Percentiles rank a stretch among this genome's conserved stretches.
phyloP scores from a whole-genome alignment of 1,140 invertebrate genomes.

The Melipona quadrifasciata region DNA sequence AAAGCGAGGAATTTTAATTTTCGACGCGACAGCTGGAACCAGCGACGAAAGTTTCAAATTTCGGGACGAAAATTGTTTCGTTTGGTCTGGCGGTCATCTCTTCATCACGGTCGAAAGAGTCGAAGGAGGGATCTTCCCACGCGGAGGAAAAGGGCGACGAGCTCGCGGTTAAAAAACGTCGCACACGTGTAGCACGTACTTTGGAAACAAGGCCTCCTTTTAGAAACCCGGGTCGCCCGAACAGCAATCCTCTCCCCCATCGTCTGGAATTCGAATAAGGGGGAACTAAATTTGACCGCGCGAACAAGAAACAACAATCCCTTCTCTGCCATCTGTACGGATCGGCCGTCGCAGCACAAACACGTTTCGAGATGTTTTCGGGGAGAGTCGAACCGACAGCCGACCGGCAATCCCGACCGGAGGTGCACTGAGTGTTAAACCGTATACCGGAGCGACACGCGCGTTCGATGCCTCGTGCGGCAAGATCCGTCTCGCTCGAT shows the following conservation, averaged over 20 bases:
- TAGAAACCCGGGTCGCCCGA: neutral
- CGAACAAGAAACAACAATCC: conserved; percentile 35
- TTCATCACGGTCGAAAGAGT: neutral
- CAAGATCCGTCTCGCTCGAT: neutral
- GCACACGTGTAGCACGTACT: neutral
- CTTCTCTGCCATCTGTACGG: conserved; percentile 20
- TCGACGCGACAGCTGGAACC: no score
- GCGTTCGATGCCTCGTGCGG: neutral
- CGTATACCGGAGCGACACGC: neutral
- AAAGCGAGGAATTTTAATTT: no score
- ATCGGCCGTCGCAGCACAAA: conserved; percentile 3
- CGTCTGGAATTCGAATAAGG: conserved; percentile 33
- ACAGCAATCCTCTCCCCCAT: neutral
- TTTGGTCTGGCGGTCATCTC: neutral
- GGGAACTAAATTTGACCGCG: conserved; percentile 14
- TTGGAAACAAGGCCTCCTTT: conserved; percentile 13
- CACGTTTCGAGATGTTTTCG: conserved; percentile 35
- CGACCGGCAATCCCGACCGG: conserved; percentile 3
- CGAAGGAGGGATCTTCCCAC: neutral
- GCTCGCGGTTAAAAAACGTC: neutral
- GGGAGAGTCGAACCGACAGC: neutral
- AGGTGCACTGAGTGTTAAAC: conserved; percentile 7
- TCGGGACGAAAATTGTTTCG: neutral
- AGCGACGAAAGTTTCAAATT: neutral
- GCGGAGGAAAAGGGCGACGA: neutral